Conservation (phyloP, 2,797 vertebrate species). For the Onychomys torridus region DNA sequence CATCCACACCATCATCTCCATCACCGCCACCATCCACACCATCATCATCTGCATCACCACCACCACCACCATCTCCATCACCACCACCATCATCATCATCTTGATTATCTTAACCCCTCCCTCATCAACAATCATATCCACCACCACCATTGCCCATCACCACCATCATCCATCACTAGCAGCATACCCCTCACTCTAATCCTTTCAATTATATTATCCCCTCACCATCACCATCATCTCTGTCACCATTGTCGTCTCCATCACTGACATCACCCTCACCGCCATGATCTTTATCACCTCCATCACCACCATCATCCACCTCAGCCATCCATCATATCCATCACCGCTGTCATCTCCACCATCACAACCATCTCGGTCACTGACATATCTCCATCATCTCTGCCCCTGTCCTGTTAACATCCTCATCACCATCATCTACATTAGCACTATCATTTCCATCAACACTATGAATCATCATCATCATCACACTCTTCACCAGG, state of each 20-base stretch:
- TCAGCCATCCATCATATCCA: background rate
- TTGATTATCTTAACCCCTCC: too few relatives aligned
- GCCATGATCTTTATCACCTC: too few relatives aligned
- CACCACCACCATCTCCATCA: background rate
- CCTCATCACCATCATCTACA: too few relatives aligned
- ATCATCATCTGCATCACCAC: fast-evolving
- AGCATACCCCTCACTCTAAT: background rate
- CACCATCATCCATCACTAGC: background rate
- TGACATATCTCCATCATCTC: background rate
- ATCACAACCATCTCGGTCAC: background rate
- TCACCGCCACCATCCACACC: background rate
- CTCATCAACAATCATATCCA: too few relatives aligned
- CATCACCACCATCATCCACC: background rate
- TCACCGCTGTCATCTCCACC: background rate
- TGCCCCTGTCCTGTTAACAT: too few relatives aligned
- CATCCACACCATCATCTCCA: too few relatives aligned
- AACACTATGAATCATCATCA: too few relatives aligned
- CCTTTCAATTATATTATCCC: background rate
- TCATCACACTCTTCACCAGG: background rate
- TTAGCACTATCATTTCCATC: too few relatives aligned
- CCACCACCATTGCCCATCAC: background rate
- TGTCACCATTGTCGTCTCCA: background rate
- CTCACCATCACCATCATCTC: background rate
- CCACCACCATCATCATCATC: background rate
- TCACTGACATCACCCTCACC: background rate